These are phyloP conservation scores for Campoplex capitator DNA, from an alignment of 2,888 invertebrate species.

Conservation along the genomic window DNA sequence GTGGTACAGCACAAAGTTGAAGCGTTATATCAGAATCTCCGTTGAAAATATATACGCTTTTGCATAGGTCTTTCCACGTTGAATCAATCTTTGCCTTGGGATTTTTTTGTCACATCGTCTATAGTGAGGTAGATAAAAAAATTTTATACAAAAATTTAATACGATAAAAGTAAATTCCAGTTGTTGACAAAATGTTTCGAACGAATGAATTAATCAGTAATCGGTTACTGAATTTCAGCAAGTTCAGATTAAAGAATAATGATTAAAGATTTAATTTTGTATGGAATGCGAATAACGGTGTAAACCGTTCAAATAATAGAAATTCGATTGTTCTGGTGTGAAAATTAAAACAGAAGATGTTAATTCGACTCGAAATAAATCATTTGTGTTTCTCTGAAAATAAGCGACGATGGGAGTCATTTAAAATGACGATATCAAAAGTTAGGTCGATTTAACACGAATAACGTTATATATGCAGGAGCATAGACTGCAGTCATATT, in stretches of 20 bases:
- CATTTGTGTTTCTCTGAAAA: neutral
- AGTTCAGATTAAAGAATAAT: neutral
- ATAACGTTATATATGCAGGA: neutral
- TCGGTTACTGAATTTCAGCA: neutral
- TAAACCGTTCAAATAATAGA: neutral
- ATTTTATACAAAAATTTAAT: neutral
- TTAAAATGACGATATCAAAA: neutral
- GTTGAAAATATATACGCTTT: neutral
- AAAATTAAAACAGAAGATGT: neutral
- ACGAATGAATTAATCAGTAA: neutral
- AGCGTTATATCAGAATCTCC: constrained; percentile 16
- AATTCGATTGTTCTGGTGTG: neutral
- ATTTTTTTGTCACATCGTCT: neutral
- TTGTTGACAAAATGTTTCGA: neutral
- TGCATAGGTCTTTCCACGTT: neutral
- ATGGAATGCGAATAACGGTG: neutral
- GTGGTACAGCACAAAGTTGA: constrained; percentile 23
- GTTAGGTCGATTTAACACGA: neutral
- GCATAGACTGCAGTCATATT: neutral
- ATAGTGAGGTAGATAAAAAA: neutral
- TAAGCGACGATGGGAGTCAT: neutral
- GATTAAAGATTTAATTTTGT: neutral
- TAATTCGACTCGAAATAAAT: neutral
- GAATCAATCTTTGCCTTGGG: neutral
- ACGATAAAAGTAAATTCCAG: neutral